A percentile compares a stretch with the other conserved stretches of the same genome.
Conservation (phyloP, 2,113 vertebrate species). For the Progne subis region DNA sequence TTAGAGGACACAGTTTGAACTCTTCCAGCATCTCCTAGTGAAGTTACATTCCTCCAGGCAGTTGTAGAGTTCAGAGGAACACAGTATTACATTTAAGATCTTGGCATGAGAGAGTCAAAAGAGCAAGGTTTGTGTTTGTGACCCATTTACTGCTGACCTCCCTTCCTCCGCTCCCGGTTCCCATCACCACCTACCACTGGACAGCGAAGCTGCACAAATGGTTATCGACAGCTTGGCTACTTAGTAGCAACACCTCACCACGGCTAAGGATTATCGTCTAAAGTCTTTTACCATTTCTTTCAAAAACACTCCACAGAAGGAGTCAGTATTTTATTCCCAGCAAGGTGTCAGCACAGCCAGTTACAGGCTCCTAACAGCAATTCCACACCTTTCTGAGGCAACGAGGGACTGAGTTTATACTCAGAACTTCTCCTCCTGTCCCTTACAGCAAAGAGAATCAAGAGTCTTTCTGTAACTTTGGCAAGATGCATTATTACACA, state of each 20-base stretch:
- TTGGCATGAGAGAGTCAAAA: background rate
- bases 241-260: background rate
- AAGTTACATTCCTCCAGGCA: background rate
- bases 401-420: accelerated
- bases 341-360: background rate
- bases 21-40: background rate
- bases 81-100: background rate
- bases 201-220: background rate
- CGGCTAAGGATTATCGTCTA: background rate
- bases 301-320: background rate
- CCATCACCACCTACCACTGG: background rate
- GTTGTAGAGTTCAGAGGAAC: background rate
- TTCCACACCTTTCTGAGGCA: background rate
- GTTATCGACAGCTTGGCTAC: background rate
- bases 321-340: background rate
- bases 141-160: background rate
- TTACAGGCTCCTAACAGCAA: background rate
- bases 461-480: background rate
- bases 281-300: background rate
- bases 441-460: background rate
- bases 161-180: background rate
- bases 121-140: background rate
- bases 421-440: background rate
- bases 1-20: background rate
- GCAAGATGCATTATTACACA: background rate